Percentiles rank a stretch among this genome's conserved stretches.
Evolutionary conservation across 1,140 invertebrate species (phyloP).

Genomic region (Trichonephila clavipes): DNA sequence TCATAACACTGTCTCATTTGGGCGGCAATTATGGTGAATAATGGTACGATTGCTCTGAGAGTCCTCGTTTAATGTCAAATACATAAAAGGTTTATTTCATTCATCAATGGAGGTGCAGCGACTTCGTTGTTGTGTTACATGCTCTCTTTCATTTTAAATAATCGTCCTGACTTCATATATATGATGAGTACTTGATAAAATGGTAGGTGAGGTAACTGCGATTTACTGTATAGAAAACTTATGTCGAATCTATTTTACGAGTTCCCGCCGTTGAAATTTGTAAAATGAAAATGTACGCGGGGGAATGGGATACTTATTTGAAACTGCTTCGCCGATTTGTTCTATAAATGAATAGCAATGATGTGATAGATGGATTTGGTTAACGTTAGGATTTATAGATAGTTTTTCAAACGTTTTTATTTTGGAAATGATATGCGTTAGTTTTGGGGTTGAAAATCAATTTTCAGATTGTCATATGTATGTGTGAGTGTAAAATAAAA

Average conservation of each 20-base stretch:
- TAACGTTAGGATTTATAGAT: background rate
- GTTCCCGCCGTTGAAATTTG: background rate
- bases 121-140: constrained; percentile 47
- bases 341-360: constrained; percentile 8
- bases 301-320: background rate
- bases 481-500: background rate
- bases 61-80: constrained; percentile 62
- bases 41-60: constrained; percentile 32
- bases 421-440: background rate
- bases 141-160: constrained; percentile 72
- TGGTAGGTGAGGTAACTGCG: background rate
- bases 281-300: background rate
- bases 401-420: background rate
- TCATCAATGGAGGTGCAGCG: constrained; percentile 48
- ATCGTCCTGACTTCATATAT: constrained; percentile 27
- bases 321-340: background rate
- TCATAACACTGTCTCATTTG: constrained; percentile 62
- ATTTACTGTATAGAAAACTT: background rate
- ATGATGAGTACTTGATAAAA: constrained; percentile 57
- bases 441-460: background rate
- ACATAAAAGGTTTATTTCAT: constrained; percentile 59
- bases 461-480: background rate
- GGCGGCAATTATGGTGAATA: constrained; percentile 74
- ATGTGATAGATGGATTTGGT: background rate
- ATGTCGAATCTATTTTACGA: background rate